Evolutionary conservation across 1,140 invertebrate genomes (phyloP).

Genomic region (Neodiprion pinetum): DNA sequence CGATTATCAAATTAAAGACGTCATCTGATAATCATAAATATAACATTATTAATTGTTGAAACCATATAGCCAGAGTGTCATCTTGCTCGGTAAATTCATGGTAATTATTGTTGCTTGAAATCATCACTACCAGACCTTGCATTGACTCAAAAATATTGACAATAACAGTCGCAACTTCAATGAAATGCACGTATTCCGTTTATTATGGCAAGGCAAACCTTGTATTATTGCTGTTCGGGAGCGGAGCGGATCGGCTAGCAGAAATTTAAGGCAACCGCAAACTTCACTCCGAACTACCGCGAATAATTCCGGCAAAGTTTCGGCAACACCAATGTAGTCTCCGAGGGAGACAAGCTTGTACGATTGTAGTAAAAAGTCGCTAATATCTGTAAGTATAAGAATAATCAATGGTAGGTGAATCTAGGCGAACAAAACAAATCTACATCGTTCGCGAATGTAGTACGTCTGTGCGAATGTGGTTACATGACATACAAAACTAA

Average conservation of each 20-base stretch:
- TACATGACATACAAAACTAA: background rate
- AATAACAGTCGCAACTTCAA: background rate
- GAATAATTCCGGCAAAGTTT: constrained; percentile 26
- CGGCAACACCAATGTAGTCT: constrained; percentile 28
- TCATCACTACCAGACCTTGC: background rate
- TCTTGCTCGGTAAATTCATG: too few species aligned
- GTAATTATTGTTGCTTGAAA: background rate
- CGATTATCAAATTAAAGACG: background rate
- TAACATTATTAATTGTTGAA: background rate
- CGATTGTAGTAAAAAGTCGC: constrained; percentile 34
- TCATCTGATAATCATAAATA: background rate
- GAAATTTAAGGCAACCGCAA: constrained; percentile 18
- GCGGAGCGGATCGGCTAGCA: background rate
- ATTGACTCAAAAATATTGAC: background rate
- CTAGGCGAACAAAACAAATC: background rate
- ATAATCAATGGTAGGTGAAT: background rate
- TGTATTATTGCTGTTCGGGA: background rate
- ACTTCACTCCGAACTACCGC: constrained; percentile 21
- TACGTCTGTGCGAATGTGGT: background rate
- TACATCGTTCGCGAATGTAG: background rate
- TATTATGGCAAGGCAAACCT: background rate
- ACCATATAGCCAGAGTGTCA: too few species aligned
- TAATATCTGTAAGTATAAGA: constrained; percentile 30
- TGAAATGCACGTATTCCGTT: background rate
- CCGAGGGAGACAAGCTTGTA: constrained; percentile 29